Evolutionary conservation across 2,113 vertebrate genomes (phyloP).

Genomic region (Corapipo altera): DNA sequence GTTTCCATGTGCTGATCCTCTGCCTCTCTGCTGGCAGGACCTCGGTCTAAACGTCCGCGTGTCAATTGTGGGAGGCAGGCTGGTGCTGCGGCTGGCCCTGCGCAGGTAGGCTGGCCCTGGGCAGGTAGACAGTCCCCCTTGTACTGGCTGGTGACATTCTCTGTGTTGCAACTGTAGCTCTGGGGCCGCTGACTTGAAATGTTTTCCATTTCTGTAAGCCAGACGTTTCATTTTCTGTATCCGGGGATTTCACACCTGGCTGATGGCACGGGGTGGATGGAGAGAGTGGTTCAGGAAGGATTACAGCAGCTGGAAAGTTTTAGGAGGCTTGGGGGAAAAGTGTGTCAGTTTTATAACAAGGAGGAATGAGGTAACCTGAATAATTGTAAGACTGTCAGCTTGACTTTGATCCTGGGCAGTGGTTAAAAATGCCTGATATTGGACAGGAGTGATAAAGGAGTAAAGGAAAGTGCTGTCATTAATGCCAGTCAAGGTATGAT

Average conservation of each 20-base stretch:
- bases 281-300: not conserved
- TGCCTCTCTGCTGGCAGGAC: slow-evolving; percentile 10
- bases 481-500: slow-evolving; percentile 18
- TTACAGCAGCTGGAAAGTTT: not conserved
- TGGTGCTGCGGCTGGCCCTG: slow-evolving; percentile 9
- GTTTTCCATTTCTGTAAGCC: not conserved
- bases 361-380: not conserved
- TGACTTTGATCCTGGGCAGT: slow-evolving; percentile 6
- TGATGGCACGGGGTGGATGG: not conserved
- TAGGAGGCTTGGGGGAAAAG: not conserved
- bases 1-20: fast-evolving
- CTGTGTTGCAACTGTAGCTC: fast-evolving
- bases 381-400: not conserved
- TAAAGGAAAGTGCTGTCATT: not conserved
- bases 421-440: not conserved
- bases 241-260: not conserved
- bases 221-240: not conserved
- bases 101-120: not conserved
- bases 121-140: not conserved
- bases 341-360: not conserved
- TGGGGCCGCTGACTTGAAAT: not conserved
- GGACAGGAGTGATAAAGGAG: slow-evolving; percentile 23
- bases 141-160: not conserved
- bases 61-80: not conserved
- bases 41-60: fast-evolving